Base-by-base conservation (phyloP, 2,113 vertebrate genomes). In the Crotalus viridis region DNA sequence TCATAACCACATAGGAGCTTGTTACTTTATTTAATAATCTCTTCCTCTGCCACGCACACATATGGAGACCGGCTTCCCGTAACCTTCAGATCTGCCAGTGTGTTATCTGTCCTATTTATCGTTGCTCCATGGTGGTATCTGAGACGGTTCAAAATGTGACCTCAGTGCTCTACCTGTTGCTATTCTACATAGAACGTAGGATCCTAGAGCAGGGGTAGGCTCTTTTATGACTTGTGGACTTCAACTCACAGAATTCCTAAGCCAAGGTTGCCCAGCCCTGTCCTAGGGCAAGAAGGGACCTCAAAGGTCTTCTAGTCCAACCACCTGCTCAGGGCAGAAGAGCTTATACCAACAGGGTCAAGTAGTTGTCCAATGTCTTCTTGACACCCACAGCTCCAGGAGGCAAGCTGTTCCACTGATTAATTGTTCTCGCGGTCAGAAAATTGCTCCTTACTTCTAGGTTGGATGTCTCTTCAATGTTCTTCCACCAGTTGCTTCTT, bases 21-120 rank as follows among this genome's bases (percentile, higher is more conserved):
- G 59, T 81, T n/a, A 57, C 64, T 81, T 88, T 52, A 33, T 10
- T 94, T 93, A 61, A 90, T 0, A 69, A 87, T 61, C 39, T 95
- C n/a, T 46, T 28, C 89, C 87, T 26, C 81, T 85, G 94, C 57
- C 93, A 6, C 10, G 24, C 10, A 21, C 88, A 21, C 22, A 13
- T 48, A 26, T 8, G 33, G 74, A 21, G 74, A 39, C 17, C 7
- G 13, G n/a, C 74, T 91, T 88, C 74, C 55, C 15, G 6, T 51
- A 33, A 55, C 48, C 52, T 39, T 57, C 74, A 92, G 4, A 39
- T 17, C 56, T 28, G n/a, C 28, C 33, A 5, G 24, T 26, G 17
- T 56, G 17, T n/a, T n/a, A 10, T 13, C 6, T 57, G 39, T 7
- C 28, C 61, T 12, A 22, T 26, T 46, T 54, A 55, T 51, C 48